Evolutionary conservation across 2,888 invertebrate species (phyloP), one percentile per base, ranked within the genome.

Genomic region (Oligia fasciuncula): DNA sequence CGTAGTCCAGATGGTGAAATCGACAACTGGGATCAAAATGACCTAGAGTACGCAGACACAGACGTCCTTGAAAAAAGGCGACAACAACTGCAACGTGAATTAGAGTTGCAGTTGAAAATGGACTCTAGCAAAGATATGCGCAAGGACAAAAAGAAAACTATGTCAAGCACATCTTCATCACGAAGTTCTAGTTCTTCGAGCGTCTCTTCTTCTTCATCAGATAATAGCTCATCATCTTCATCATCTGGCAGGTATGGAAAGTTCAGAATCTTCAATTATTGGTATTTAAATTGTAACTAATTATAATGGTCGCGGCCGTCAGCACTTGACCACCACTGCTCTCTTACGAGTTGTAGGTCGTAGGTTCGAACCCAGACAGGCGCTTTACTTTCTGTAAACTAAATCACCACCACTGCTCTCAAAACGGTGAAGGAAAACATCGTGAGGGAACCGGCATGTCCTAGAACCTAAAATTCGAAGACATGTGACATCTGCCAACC

Each of bases 41-140:
- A 98, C 95, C 94, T 98, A 95, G 98, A 98, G 93, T 98, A 98
- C 96, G 98, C 98, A 85, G 98, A 98, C 95, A 98, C 98, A 83
- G 98, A 98, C 93, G 98, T 98, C 87, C 96, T 98, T 92, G 98
- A 98, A 94, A 98, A 98, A 93, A 97, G 98, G 89, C 97, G 98
- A 85, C 98, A 97, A 92, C 97, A 98, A 92, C 96, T 98, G 91
- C 98, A 98, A 93, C 97, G 98, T 90, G 98, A 98, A 96, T 96
- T 98, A 94, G 98, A 98, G 93, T 95, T 98, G 93, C 98, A 98
- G 95, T 96, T 98, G 97, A 98, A 98, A 97, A 98, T 98, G 97
- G 98, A 98, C 91, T 97, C 96, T 87, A 92, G 92, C 90, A 98
- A 98, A 93, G 97, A 97, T 89, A 97, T 97, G 95, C 97, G 98